A percentile compares a stretch with the other conserved stretches of the same genome.
These are phyloP conservation scores for Actenoides hombroni DNA, from an alignment of 2,113 vertebrate genomes.

Conservation along the genomic window DNA sequence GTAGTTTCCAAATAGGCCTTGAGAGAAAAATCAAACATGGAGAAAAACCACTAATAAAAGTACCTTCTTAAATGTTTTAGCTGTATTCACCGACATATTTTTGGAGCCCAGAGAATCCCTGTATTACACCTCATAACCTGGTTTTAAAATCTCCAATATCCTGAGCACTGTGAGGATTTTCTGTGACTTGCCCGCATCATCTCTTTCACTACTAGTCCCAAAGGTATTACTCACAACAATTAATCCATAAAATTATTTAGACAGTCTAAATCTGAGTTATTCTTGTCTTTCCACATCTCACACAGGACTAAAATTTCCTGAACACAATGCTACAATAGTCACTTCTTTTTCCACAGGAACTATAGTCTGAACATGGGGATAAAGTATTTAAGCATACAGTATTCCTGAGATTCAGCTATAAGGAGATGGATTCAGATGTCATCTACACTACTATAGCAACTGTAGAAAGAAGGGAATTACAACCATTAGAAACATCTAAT, in stretches of 20 bases:
- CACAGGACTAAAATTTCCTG: background rate
- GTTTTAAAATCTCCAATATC: background rate
- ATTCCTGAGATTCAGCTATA: background rate
- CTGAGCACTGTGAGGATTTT: background rate
- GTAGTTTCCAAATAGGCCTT: background rate
- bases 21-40: background rate
- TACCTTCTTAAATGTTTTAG: background rate
- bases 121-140: background rate
- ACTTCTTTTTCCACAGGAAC: background rate
- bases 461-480: background rate
- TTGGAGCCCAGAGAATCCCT: background rate
- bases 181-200: background rate
- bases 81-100: background rate
- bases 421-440: background rate
- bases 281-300: background rate
- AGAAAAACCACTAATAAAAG: background rate
- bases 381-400: background rate
- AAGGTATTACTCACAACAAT: background rate
- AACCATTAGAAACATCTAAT: background rate
- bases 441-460: background rate
- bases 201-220: background rate
- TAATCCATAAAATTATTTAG: background rate
- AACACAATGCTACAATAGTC: background rate
- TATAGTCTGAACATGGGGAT: background rate
- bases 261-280: background rate